A percentile compares a stretch with the other conserved stretches of the same genome.
Conservation (phyloP, 1,140 invertebrate genomes). For the Tetragonula clypearis region DNA sequence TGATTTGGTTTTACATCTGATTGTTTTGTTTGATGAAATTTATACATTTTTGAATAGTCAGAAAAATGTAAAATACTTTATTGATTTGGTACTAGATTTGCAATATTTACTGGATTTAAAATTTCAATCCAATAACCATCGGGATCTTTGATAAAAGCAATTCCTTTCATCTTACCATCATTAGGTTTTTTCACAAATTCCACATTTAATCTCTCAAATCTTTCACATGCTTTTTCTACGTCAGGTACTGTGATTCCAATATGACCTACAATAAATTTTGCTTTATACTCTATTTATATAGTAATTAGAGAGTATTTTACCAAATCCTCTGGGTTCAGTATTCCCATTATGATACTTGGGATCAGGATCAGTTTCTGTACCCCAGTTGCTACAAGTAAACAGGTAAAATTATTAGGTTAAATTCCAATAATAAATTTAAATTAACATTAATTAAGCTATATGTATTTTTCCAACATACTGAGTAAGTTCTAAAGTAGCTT, state of each 20-base stretch:
- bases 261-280: slow-evolving; percentile 84
- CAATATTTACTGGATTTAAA: slow-evolving; percentile 85
- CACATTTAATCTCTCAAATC: slow-evolving; percentile 93
- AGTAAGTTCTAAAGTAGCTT: slow-evolving; percentile 95
- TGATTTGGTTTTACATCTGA: slow-evolving; percentile 38
- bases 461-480: slow-evolving; percentile 86
- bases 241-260: slow-evolving; percentile 95
- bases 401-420: slow-evolving; percentile 46
- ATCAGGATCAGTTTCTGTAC: slow-evolving; percentile 92
- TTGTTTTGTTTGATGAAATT: slow-evolving; percentile 47
- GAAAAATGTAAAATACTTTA: slow-evolving; percentile 48
- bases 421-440: neutral
- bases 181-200: slow-evolving; percentile 95
- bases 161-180: slow-evolving; percentile 96
- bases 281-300: slow-evolving; percentile 20
- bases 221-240: slow-evolving; percentile 91
- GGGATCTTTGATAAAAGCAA: slow-evolving; percentile 97
- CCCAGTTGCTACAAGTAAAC: slow-evolving; percentile 92
- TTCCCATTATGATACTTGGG: slow-evolving; percentile 95
- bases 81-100: slow-evolving; percentile 68
- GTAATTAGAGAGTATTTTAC: slow-evolving; percentile 76
- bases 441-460: neutral
- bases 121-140: slow-evolving; percentile 99
- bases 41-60: slow-evolving; percentile 28
- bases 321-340: slow-evolving; percentile 93